Evolutionary conservation across 2,113 vertebrate genomes (phyloP), one percentile per base, ranked within the genome.

Genomic region (Thinocorus orbignyianus): DNA sequence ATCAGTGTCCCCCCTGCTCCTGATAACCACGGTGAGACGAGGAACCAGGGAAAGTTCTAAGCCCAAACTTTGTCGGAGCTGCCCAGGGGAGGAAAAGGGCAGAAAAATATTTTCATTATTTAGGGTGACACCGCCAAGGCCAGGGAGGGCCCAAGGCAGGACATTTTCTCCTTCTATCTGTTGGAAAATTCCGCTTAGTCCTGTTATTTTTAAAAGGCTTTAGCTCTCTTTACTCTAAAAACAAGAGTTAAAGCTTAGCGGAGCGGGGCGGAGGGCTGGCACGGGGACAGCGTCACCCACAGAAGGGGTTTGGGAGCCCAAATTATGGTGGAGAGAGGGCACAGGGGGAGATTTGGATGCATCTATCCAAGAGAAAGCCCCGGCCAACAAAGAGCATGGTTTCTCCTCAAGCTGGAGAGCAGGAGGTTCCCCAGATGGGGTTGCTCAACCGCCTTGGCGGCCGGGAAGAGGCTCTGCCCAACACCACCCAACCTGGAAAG

Each of bases 291-390:
- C 57, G 13, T 4, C 3, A 2, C 71, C 86, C 41, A 0, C 2
- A 1, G 28, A 94, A 68, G 15, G 44, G 51, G 17, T 14, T 30
- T 3, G 35, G 25, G 48, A 89, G 17, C 51, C 35, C 39, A 7
- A 66, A 49, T 12, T 2, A 25, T 0, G 3, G 31, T 0, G 15
- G 28, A 0, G 0, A 69, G 41, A 1, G 3, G 6, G 1, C 3
- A 1, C 2, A 9, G 46, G 11, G 28, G 33, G 60, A 31, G 9
- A 17, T 4, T 90, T 86, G 41, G 28, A 33, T 0, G 11, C 42
- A 5, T 30, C 62, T 2, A 3, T 7, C 25, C 31, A 10, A 58
- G 52, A 41, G 15, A 52, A 48, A 83, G 17, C 72, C 42, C 64
- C n/a, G 55, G 2, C 35, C 25, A 60, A 68, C 35, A 74, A 71